A percentile compares a stretch with the other conserved stretches of the same genome.
phyloP scores from a whole-genome alignment of 2,888 invertebrate species.

The Cephus nigrinus region DNA sequence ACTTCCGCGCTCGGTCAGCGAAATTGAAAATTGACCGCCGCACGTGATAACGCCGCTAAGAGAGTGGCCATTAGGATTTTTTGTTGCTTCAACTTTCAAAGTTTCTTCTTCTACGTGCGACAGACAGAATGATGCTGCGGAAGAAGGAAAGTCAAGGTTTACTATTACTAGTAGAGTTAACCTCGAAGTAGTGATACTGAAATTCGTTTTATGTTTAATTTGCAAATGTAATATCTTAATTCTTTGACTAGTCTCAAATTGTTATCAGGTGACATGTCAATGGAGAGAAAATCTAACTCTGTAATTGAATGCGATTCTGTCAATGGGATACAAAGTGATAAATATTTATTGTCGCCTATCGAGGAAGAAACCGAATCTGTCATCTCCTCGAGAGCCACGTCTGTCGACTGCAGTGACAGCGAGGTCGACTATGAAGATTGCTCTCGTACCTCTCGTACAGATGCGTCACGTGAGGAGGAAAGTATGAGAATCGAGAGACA shows the following conservation, averaged over 20 bases:
- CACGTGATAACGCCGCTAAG: slow-evolving; percentile 11
- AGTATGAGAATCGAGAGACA: slow-evolving; percentile 10
- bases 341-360: slow-evolving; percentile 32
- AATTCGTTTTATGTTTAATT: not conserved
- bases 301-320: not conserved
- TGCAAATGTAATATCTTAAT: not conserved
- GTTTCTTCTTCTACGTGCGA: slow-evolving; percentile 15
- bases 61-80: slow-evolving; percentile 27
- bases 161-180: not conserved
- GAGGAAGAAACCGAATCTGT: slow-evolving; percentile 37
- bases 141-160: not conserved
- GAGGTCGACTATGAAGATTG: not conserved
- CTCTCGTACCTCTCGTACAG: not conserved
- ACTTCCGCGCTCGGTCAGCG: slow-evolving; percentile 49
- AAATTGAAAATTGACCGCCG: slow-evolving; percentile 52
- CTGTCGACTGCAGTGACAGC: slow-evolving; percentile 20
- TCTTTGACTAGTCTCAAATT: not conserved
- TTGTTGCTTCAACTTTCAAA: slow-evolving; percentile 14
- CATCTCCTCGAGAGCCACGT: slow-evolving; percentile 26
- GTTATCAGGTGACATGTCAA: not conserved
- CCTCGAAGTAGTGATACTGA: not conserved
- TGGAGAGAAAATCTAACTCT: not conserved
- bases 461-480: not conserved
- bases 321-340: not conserved
- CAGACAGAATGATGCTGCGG: slow-evolving; percentile 1